Percentiles rank a stretch among this genome's conserved stretches.
These are phyloP conservation scores for Thalassophryne amazonica DNA, from an alignment of 2,797 vertebrate genomes.

Conservation along the genomic window DNA sequence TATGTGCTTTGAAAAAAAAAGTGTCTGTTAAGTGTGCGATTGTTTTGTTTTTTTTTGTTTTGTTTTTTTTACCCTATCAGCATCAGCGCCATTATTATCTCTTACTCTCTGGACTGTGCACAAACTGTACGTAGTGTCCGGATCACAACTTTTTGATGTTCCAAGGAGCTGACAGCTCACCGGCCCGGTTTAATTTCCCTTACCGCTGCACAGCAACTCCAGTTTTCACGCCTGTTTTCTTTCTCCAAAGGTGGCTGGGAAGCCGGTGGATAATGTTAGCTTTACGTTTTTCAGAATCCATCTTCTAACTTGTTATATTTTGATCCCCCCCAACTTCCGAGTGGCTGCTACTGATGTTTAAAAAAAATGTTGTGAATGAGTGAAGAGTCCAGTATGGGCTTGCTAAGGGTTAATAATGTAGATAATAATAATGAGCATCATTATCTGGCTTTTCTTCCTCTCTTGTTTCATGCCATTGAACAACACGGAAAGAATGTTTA, in stretches of 20 bases:
- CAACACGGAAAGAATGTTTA: conserved; percentile 81
- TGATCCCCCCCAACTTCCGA: conserved; percentile 51
- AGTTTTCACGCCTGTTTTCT: not conserved
- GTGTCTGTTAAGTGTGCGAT: conserved; percentile 28
- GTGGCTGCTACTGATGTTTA: conserved; percentile 78
- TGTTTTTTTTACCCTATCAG: not conserved
- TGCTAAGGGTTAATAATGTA: conserved; percentile 27
- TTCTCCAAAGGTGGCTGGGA: conserved; percentile 16
- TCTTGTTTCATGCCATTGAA: conserved; percentile 81
- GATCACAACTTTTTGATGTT: conserved; percentile 17
- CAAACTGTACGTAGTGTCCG: conserved; percentile 29
- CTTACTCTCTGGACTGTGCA: conserved; percentile 30
- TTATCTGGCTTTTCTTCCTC: conserved; percentile 65
- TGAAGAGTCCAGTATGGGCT: conserved; percentile 43
- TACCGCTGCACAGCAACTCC: conserved; percentile 20
- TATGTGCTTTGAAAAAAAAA: conserved; percentile 42
- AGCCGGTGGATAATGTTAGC: conserved; percentile 55
- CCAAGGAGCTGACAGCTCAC: conserved; percentile 23
- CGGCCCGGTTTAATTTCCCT: conserved; percentile 15
- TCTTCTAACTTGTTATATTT: conserved; percentile 33
- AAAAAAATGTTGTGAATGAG: conserved; percentile 75
- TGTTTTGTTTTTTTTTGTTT: conserved; percentile 10
- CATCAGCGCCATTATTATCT: conserved; percentile 5
- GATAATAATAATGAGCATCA: conserved; percentile 34
- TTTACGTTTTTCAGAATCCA: conserved; percentile 26